These are phyloP conservation scores for Microtus ochrogaster DNA, from an alignment of 2,113 vertebrate species.

Conservation along the genomic window DNA sequence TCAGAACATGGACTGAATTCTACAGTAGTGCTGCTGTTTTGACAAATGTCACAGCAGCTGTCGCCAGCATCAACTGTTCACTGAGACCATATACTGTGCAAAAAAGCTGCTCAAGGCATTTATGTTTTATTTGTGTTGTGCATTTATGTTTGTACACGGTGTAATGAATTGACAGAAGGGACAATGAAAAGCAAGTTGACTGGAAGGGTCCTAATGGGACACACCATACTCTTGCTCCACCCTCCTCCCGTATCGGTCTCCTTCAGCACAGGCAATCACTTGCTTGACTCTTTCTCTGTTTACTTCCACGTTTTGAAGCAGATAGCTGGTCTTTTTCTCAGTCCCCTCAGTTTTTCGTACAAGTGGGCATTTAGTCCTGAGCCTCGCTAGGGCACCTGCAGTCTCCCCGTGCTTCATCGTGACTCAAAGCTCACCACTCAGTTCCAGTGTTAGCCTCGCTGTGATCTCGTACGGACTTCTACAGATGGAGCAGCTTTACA, in stretches of 20 bases:
- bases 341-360: slow-evolving; percentile 4
- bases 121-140: slow-evolving; percentile 38
- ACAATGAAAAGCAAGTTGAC: background rate
- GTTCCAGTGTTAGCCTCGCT: background rate
- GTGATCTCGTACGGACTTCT: background rate
- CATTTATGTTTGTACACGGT: background rate
- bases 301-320: background rate
- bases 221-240: background rate
- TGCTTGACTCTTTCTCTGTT: background rate
- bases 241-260: background rate
- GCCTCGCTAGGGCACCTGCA: background rate
- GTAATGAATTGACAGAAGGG: background rate
- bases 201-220: background rate
- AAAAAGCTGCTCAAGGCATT: background rate
- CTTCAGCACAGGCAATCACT: background rate
- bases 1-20: background rate
- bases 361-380: background rate
- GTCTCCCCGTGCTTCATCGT: background rate
- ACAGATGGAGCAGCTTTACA: background rate
- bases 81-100: background rate
- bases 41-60: background rate
- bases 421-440: slow-evolving; percentile 26
- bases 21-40: background rate
- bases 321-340: background rate
- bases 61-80: background rate